Percentiles rank a stretch among this genome's conserved stretches.
Evolutionary conservation across 2,888 invertebrate genomes (phyloP).

Genomic region (Plebejus anna): DNA sequence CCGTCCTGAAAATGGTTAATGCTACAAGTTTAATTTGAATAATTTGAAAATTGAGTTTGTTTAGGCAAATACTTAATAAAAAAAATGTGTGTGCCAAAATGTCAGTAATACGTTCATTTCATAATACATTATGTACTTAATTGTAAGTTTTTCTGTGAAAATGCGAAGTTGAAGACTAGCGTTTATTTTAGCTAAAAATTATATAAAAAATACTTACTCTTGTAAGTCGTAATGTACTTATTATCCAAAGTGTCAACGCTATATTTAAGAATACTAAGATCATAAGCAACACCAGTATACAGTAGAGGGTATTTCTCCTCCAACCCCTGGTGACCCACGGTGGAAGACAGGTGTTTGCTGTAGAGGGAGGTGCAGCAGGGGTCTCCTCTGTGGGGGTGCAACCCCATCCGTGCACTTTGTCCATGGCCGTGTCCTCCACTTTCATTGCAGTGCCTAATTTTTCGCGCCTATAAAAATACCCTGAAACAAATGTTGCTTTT

Average conservation of each 20-base stretch:
- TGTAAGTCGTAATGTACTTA: constrained; percentile 95
- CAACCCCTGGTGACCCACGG: constrained; percentile 82
- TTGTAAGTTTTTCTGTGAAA: no score
- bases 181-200: neutral
- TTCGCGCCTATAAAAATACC: neutral
- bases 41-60: neutral
- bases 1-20: constrained; percentile 83
- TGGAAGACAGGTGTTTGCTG: constrained; percentile 51
- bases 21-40: neutral
- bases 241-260: constrained; percentile 97
- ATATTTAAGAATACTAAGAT: constrained; percentile 94
- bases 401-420: constrained; percentile 65
- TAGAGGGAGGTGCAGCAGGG: constrained; percentile 44
- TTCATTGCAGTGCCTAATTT: constrained; percentile 33
- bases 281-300: constrained; percentile 90
- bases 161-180: no score
- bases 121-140: no score
- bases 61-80: neutral
- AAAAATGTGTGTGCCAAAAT: no score
- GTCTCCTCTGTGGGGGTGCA: constrained; percentile 68
- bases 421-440: constrained; percentile 46
- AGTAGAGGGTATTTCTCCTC: constrained; percentile 95
- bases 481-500: neutral
- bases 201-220: constrained; percentile 82
- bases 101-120: no score